A percentile compares a stretch with the other conserved stretches of the same genome.
phyloP scores from a whole-genome alignment of 2,888 invertebrate species.

The Ectemnius lituratus region DNA sequence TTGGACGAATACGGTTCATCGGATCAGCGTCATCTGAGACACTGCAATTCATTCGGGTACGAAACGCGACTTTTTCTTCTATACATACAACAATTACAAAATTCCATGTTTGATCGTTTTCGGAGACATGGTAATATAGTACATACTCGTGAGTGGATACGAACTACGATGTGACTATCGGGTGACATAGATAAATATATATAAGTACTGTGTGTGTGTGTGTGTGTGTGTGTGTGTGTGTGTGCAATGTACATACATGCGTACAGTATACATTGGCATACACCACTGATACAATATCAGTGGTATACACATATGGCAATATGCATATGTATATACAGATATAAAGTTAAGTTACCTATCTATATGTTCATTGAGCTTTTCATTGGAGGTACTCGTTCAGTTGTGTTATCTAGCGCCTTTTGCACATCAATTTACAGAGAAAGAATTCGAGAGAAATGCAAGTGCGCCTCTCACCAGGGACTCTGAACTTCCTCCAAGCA shows the following conservation, averaged over 20 bases:
- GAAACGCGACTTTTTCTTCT: neutral
- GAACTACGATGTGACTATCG: no score
- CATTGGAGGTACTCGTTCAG: slow-evolving; percentile 37
- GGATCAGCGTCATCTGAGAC: slow-evolving; percentile 26
- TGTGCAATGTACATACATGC: slow-evolving; percentile 19
- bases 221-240: no score
- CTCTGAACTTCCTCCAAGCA: slow-evolving; percentile 59
- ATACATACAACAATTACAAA: neutral
- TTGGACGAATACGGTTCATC: slow-evolving; percentile 44
- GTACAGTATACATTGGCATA: slow-evolving; percentile 29
- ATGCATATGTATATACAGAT: slow-evolving; percentile 19
- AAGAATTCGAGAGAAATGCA: no score
- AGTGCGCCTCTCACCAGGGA: slow-evolving; percentile 37
- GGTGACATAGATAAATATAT: slow-evolving; percentile 16
- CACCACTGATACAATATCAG: slow-evolving; percentile 43
- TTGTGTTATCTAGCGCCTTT: neutral
- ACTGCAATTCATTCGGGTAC: neutral
- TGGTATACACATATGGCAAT: slow-evolving; percentile 19
- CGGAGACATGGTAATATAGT: neutral
- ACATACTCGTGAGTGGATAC: no score
- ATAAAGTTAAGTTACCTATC: slow-evolving; percentile 45
- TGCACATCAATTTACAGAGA: no score
- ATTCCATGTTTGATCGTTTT: neutral
- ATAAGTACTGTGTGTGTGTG: slow-evolving; percentile 11
- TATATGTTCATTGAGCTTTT: slow-evolving; percentile 65